Base-by-base conservation (phyloP, 2,113 vertebrate genomes). In the Podarcis cretensis region DNA sequence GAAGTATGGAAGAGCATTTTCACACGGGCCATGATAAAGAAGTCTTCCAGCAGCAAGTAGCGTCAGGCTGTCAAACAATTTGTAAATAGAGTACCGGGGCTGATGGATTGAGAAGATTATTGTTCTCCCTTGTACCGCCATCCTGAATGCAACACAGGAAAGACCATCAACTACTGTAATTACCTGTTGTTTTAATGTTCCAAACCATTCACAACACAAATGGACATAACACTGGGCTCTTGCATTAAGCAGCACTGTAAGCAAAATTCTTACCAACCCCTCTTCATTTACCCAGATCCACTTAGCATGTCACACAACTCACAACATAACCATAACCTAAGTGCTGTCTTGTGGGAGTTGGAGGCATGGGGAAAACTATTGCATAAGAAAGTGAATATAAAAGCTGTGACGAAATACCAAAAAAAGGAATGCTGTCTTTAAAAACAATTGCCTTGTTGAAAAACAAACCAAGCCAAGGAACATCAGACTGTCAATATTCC, bases 21-120 rank as follows among this genome's bases (percentile, higher is more conserved):
- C 84, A n/a, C 95, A 95, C 1, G 93, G 91, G 0, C 97, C 97
- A 3, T 97, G 97, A 92, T 95, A 98, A 6, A 97, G 93, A 96
- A 97, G 89, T 12, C 27, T 98, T 18, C 97, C 97, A 35, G 81
- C 90, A 20, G 97, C 96, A 92, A 98, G 89, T 87, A 98, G 88
- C 0, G 96, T 97, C 37, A 98, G 93, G 35, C 89, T 93, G 92
- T 97, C 96, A n/a, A 97, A 98, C 59, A 97, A 95, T 3, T 96
- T 95, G 93, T 97, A 98, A 94, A 98, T 97, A 84, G 95, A 89
- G 86, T 96, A 97, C 2, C 96, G 96, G 10, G 97, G 97, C 93
- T 98, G 97, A 91, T 97, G 96, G 92, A 97, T 97, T 40, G 97
- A 98, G 88, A 98, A 94, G 90, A 98, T 96, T 75, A 97, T 97